Evolutionary conservation across 2,888 invertebrate species (phyloP).

Genomic region (Pollenia angustigena): DNA sequence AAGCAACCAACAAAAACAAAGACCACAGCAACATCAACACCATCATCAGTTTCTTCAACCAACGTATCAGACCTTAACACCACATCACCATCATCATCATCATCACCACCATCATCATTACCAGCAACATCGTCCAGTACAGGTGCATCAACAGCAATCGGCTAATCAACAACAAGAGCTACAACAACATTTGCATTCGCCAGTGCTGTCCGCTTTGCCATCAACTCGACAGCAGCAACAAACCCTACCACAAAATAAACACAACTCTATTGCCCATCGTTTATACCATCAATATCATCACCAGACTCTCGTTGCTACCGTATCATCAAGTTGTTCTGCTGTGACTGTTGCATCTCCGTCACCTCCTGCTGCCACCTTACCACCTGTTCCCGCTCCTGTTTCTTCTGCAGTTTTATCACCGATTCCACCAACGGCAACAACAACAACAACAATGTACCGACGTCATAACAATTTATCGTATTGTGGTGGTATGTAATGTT

Average conservation of each 20-base stretch:
- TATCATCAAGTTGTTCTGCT: slow-evolving; percentile 68
- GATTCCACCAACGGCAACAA: slow-evolving; percentile 63
- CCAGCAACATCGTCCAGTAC: slow-evolving; percentile 78
- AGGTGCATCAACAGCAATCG: slow-evolving; percentile 78
- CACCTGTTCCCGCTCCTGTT: slow-evolving; percentile 77
- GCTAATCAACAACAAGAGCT: slow-evolving; percentile 60
- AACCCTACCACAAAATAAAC: slow-evolving; percentile 61
- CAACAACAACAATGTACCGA: slow-evolving; percentile 82
- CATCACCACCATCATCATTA: slow-evolving; percentile 79
- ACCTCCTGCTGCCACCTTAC: slow-evolving; percentile 76
- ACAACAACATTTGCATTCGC: slow-evolving; percentile 55
- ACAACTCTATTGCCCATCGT: slow-evolving; percentile 75
- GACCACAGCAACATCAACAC: slow-evolving; percentile 69
- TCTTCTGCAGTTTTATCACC: slow-evolving; percentile 59
- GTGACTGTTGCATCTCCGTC: slow-evolving; percentile 58
- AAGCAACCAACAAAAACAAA: slow-evolving; percentile 73
- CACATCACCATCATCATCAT: slow-evolving; percentile 78
- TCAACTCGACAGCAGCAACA: slow-evolving; percentile 57
- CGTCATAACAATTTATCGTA: slow-evolving; percentile 84
- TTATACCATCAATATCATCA: slow-evolving; percentile 79
- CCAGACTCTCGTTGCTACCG: slow-evolving; percentile 66
- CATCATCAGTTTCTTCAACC: slow-evolving; percentile 10
- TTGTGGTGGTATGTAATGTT: slow-evolving; percentile 83
- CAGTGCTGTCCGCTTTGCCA: slow-evolving; percentile 61
- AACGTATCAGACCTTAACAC: slow-evolving; percentile 76